phyloP scores from a whole-genome alignment of 2,797 vertebrate genomes.

The Muscicapa striata region DNA sequence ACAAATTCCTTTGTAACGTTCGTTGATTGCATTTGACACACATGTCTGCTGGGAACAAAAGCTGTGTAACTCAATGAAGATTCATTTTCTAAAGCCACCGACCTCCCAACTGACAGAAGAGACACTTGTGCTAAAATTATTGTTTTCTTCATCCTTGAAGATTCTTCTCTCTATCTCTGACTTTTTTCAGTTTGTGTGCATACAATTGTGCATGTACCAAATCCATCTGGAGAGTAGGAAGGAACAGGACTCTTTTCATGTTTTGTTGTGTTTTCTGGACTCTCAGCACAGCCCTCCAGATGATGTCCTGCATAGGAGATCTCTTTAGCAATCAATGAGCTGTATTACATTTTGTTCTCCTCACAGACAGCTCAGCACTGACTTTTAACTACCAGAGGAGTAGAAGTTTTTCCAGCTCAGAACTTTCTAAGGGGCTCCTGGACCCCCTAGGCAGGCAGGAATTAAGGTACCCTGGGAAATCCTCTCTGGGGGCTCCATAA shows the following conservation, averaged over 20 bases:
- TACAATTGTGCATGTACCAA: background rate
- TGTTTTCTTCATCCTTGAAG: background rate
- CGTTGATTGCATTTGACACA: background rate
- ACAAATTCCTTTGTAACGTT: background rate
- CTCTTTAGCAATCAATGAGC: background rate
- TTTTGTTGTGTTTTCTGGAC: background rate
- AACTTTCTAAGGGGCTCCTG: background rate
- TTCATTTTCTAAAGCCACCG: background rate
- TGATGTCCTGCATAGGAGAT: background rate
- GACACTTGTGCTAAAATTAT: background rate
- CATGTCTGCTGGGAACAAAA: background rate
- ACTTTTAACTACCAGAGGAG: background rate
- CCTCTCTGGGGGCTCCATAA: background rate
- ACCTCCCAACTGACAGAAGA: background rate
- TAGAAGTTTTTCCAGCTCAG: background rate
- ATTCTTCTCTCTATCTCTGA: background rate
- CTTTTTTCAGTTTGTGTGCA: background rate
- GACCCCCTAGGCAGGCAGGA: accelerated
- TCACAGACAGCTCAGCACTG: background rate
- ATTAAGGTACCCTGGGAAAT: background rate
- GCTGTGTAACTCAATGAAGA: background rate
- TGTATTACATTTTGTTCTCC: background rate
- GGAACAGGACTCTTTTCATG: background rate
- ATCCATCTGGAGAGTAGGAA: background rate
- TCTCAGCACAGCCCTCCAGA: background rate